phyloP scores from a whole-genome alignment of 2,888 invertebrate species.

The Amblyjoppa fuscipennis region DNA sequence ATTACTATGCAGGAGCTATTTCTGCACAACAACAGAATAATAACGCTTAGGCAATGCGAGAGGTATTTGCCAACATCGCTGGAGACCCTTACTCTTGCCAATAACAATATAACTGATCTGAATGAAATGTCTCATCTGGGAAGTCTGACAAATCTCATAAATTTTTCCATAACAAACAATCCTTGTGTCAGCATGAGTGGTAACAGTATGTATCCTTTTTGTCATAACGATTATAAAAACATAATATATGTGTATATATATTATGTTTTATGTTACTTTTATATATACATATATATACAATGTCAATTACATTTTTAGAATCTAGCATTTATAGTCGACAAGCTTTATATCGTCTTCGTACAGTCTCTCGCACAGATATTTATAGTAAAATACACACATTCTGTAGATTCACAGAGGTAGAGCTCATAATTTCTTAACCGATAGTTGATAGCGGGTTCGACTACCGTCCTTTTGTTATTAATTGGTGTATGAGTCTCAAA shows the following conservation, averaged over 20 bases:
- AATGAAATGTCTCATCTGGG: constrained; percentile 94
- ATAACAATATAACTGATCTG: constrained; percentile 93
- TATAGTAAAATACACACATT: constrained; percentile 29
- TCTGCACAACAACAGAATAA: constrained; percentile 94
- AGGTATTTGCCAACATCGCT: constrained; percentile 92
- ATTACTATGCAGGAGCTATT: constrained; percentile 90
- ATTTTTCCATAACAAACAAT: constrained; percentile 94
- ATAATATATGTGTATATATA: not conserved
- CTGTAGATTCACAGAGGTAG: constrained; percentile 64
- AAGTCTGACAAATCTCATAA: constrained; percentile 91
- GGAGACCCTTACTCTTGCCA: constrained; percentile 91
- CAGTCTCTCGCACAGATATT: constrained; percentile 15
- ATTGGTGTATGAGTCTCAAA: constrained; percentile 96
- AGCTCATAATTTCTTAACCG: constrained; percentile 82
- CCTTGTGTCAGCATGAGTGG: constrained; percentile 94
- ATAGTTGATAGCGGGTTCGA: constrained; percentile 91
- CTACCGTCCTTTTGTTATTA: constrained; percentile 96
- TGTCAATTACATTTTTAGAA: constrained; percentile 31
- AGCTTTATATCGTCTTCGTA: constrained; percentile 39
- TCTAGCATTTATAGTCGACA: constrained; percentile 43
- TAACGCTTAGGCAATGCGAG: constrained; percentile 93
- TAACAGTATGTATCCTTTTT: constrained; percentile 92
- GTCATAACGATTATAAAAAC: not conserved
- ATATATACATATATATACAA: not conserved
- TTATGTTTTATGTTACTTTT: no score